Evolutionary conservation across 2,888 invertebrate genomes (phyloP), one percentile per base, ranked within the genome.

Genomic region (Bhutanitis thaidina): DNA sequence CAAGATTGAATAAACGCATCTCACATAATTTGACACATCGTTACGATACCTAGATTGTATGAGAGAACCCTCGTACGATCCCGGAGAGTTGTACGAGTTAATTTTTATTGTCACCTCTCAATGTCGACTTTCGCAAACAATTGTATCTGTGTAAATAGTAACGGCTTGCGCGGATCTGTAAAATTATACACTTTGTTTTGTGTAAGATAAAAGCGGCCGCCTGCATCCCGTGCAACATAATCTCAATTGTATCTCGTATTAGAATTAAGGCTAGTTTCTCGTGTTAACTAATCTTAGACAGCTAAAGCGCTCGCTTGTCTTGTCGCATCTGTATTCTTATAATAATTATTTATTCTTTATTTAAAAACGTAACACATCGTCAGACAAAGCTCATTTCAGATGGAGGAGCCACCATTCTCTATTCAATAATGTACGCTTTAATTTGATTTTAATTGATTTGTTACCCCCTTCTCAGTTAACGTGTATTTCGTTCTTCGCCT

Each of bases 241-340:
- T 67, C 60, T 64, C 64, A 59, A 70, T 72, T 67, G 70, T 80
- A 77, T 80, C 67, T 74, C 80, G 77, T 80, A 74, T 72, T 72
- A 85, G 82, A 74, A 64, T 70, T 86, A 87, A 85, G 83, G 76
- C 78, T 81, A 83, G 80, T 73, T 50, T 81, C 71, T 80, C 82
- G 81, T 85, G 88, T 88, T 88, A 84, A 78, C 81, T 87, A 87
- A 77, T 86, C 72, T 78, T 85, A 87, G 80, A 76, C 78, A 78
- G 78, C 75, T 84, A 77, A 78, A 80, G 73, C 73, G 73, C 73
- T 80, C 74, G 86, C 86, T 86, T 83, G 66, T 72, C 86, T 86
- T 83, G 66, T 72, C 69, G 81, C 81, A 72, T 68, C 68, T 69
- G n/a, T 34, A 34, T 12, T 34, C 34, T 34, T 34, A 53, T 63